Conservation (phyloP, 1,140 invertebrate genomes). For the Dendroctonus ponderosae region DNA sequence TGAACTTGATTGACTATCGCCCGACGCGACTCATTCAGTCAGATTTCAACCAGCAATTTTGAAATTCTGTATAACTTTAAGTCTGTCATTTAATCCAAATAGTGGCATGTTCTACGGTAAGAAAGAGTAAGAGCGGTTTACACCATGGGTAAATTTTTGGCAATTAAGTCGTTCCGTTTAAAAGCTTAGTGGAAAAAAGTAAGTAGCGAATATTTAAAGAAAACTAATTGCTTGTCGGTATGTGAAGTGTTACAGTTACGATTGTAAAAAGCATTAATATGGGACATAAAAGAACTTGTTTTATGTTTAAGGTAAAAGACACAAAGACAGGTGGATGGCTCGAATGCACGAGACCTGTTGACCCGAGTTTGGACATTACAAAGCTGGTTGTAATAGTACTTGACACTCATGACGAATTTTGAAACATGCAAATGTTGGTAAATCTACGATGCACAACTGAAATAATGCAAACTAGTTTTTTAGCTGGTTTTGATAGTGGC, state of each 20-base stretch:
- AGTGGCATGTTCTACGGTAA: too few species aligned
- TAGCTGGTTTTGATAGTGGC: conserved; percentile 22
- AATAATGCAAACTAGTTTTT: conserved; percentile 38
- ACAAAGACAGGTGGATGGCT: conserved; percentile 30
- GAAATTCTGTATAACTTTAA: too few species aligned
- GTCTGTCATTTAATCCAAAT: too few species aligned
- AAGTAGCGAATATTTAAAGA: conserved; percentile 11
- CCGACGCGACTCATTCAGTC: too few species aligned
- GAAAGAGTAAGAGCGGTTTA: too few species aligned
- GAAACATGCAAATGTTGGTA: conserved; percentile 25
- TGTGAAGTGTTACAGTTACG: conserved; percentile 29
- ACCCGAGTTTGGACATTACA: conserved; percentile 28
- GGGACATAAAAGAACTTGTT: conserved; percentile 28
- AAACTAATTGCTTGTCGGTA: conserved; percentile 24
- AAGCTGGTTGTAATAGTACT: conserved; percentile 26
- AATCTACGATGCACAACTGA: conserved; percentile 27
- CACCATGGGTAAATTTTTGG: background rate
- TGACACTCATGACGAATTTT: conserved; percentile 36
- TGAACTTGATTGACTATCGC: too few species aligned
- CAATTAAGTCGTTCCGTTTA: conserved; percentile 2
- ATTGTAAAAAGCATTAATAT: conserved; percentile 23
- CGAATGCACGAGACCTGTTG: conserved; percentile 34
- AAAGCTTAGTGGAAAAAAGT: conserved; percentile 11
- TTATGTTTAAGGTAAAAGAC: conserved; percentile 30
- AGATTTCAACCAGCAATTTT: too few species aligned